phyloP scores from a whole-genome alignment of 2,888 invertebrate genomes.

The Xylocampa areola region DNA sequence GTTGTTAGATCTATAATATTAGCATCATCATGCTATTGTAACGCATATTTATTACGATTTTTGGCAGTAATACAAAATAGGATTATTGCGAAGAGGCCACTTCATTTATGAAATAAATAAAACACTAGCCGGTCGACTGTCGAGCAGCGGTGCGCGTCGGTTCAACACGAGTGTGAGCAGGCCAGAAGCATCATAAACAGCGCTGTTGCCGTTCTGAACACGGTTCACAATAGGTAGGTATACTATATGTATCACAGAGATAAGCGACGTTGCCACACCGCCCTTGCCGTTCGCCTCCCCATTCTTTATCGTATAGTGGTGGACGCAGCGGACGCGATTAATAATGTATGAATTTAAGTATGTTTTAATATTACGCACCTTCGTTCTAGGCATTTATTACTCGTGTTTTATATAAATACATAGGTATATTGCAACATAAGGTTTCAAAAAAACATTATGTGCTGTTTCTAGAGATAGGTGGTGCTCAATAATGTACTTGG shows the following conservation, averaged over 20 bases:
- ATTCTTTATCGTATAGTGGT: conserved; percentile 49
- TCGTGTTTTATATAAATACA: too few relatives aligned
- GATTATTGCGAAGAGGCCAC: conserved; percentile 43
- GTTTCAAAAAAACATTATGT: too few relatives aligned
- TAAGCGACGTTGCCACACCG: conserved; percentile 55
- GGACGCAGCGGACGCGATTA: conserved; percentile 31
- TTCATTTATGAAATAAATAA: conserved; percentile 45
- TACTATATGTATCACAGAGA: conserved; percentile 45
- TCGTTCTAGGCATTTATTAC: too few relatives aligned
- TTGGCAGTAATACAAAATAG: conserved; percentile 37
- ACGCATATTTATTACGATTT: conserved; percentile 19
- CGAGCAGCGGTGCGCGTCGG: conserved; percentile 68
- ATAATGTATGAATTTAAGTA: conserved; percentile 26
- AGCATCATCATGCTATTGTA: conserved; percentile 14
- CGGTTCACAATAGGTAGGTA: conserved; percentile 57
- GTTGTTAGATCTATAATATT: too few relatives aligned
- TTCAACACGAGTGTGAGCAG: conserved; percentile 69
- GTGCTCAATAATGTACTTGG: too few relatives aligned
- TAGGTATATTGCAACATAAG: too few relatives aligned
- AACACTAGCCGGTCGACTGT: conserved; percentile 55
- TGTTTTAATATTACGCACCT: conserved; percentile 21
- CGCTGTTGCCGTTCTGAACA: conserved; percentile 76
- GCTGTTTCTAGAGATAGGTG: too few relatives aligned
- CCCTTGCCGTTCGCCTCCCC: conserved; percentile 53
- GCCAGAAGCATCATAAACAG: conserved; percentile 70